phyloP scores from a whole-genome alignment of 2,888 invertebrate species.

The Netelia melanura region DNA sequence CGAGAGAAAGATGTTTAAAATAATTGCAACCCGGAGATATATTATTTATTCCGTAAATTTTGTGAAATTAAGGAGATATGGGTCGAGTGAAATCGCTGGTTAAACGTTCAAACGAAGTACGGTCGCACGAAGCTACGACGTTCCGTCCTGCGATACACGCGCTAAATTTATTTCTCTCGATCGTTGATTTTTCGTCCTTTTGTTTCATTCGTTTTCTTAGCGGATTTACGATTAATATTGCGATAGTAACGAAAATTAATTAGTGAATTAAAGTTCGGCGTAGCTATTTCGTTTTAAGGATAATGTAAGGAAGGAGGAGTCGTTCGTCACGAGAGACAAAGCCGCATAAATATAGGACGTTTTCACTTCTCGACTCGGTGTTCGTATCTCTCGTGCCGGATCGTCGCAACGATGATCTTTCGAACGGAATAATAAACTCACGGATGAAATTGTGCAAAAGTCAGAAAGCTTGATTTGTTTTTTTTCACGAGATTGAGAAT shows the following conservation, averaged over 20 bases:
- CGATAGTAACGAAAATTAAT: neutral
- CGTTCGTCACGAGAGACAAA: neutral
- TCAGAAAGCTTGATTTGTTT: constrained; percentile 12
- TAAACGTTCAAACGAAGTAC: neutral
- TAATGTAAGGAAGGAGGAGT: neutral
- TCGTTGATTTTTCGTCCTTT: neutral
- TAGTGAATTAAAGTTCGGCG: too few relatives aligned
- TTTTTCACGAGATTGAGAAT: constrained; percentile 23
- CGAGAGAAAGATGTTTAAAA: neutral
- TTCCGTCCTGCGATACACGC: neutral
- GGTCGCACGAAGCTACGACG: too few relatives aligned
- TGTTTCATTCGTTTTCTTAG: neutral
- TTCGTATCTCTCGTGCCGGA: neutral
- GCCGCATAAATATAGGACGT: neutral
- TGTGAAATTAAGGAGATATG: constrained; percentile 11
- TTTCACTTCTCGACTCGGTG: neutral
- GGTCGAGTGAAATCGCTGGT: constrained; percentile 5
- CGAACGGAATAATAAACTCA: constrained; percentile 15
- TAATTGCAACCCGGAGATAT: constrained; percentile 23
- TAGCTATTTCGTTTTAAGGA: neutral
- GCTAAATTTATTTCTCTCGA: neutral
- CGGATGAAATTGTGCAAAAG: constrained; percentile 1
- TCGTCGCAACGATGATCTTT: neutral
- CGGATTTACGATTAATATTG: neutral
- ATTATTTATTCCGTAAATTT: constrained; percentile 38